Percentiles rank a stretch among this genome's conserved stretches.
These are phyloP conservation scores for Scotopteryx bipunctaria DNA, from an alignment of 2,888 invertebrate genomes.

Conservation along the genomic window DNA sequence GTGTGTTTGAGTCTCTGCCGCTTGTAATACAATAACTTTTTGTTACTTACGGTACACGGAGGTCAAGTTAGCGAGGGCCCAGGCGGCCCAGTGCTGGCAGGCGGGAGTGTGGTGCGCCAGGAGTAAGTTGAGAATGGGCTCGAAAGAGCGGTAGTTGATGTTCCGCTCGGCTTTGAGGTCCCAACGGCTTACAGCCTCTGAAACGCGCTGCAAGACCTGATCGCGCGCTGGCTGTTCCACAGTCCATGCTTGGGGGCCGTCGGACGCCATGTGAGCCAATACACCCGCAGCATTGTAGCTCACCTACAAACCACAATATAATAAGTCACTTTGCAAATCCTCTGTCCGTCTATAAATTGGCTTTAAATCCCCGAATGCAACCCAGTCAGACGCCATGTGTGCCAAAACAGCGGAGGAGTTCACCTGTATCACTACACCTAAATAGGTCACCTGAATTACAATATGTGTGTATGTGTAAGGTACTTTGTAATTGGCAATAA, in stretches of 20 bases:
- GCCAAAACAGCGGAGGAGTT: no score
- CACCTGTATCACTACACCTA: no score
- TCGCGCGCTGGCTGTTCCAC: conserved; percentile 87
- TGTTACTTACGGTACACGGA: conserved; percentile 94
- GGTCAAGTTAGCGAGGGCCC: conserved; percentile 98
- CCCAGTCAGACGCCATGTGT: no score
- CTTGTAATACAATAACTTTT: no score
- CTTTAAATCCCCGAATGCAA: no score
- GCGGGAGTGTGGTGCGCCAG: conserved; percentile 93
- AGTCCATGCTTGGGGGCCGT: conserved; percentile 93
- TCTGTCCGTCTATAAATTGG: no score
- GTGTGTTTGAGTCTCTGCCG: no score
- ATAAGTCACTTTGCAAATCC: no score
- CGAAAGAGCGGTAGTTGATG: conserved; percentile 97
- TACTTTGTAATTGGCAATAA: no score
- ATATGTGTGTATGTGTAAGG: no score
- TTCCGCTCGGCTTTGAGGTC: conserved; percentile 93
- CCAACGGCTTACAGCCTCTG: conserved; percentile 94
- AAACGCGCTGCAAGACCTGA: conserved; percentile 89
- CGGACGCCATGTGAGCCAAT: conserved; percentile 96
- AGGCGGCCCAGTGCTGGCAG: conserved; percentile 98
- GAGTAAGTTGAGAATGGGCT: conserved; percentile 94
- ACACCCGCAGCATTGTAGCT: conserved; percentile 98
- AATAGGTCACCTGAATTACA: no score
- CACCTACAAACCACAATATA: conserved; percentile 81